Conservation (phyloP, 2,113 vertebrate species). For the Megalops atlanticus region DNA sequence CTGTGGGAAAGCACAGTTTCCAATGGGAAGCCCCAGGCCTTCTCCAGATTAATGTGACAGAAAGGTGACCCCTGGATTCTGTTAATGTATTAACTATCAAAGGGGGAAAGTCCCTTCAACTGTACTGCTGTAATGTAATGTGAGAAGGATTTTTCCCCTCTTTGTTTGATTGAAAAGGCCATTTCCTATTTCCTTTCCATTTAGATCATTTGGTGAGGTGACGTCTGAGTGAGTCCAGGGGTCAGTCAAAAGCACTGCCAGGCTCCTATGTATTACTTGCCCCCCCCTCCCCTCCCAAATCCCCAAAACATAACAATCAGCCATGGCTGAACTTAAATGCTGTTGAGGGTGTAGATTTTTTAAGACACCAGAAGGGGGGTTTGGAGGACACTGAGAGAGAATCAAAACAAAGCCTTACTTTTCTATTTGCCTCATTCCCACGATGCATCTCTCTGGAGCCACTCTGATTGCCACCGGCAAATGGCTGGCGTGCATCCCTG, state of each 20-base stretch:
- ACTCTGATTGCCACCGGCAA: not conserved
- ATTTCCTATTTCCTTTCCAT: no score
- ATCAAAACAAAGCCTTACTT: not conserved
- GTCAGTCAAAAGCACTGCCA: not conserved
- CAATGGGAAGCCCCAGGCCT: no score
- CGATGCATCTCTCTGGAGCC: not conserved
- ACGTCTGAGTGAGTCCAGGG: not conserved
- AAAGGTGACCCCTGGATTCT: not conserved
- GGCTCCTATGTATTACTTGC: no score
- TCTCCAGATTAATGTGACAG: no score
- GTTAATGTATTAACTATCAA: not conserved
- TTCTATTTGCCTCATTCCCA: not conserved
- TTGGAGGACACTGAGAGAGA: not conserved
- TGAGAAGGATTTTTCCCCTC: not conserved
- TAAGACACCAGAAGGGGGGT: not conserved
- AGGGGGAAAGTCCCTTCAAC: no score
- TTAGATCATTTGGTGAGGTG: no score
- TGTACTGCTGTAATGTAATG: not conserved
- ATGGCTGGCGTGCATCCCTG: not conserved
- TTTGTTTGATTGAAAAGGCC: no score
- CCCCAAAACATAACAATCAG: not conserved
- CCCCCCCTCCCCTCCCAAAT: not conserved
- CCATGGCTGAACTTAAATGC: not conserved
- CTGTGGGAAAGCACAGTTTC: not conserved
- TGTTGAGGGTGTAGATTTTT: not conserved